Evolutionary conservation across 2,797 vertebrate species (phyloP).

Genomic region (Poecilia picta): DNA sequence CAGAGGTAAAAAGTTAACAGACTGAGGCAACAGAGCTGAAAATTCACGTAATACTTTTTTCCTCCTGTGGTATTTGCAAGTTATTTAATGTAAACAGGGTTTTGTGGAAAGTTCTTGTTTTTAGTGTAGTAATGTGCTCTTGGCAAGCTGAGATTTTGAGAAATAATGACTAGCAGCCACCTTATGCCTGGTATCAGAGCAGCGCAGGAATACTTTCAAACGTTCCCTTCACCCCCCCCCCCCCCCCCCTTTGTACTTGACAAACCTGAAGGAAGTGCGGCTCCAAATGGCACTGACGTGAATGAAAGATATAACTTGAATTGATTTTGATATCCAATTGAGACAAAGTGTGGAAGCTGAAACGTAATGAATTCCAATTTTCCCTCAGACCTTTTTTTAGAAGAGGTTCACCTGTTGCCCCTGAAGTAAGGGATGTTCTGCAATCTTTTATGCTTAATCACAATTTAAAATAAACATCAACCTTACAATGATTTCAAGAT

Average conservation of each 20-base stretch:
- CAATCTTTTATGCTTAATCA: neutral
- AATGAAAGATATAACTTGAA: neutral
- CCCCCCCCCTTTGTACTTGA: too few species aligned
- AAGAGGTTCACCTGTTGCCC: neutral
- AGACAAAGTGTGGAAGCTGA: neutral
- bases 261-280: neutral
- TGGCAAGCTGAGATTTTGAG: neutral
- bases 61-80: neutral
- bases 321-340: neutral
- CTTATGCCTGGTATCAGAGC: neutral
- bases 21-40: neutral
- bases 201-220: neutral
- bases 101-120: neutral
- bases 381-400: neutral
- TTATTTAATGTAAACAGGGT: neutral
- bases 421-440: neutral
- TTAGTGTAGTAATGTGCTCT: neutral
- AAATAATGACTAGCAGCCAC: neutral
- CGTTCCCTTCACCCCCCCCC: too few species aligned
- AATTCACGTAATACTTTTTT: neutral
- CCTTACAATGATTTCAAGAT: too few species aligned
- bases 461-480: neutral
- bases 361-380: neutral
- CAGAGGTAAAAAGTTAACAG: neutral
- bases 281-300: neutral